Percentiles rank a stretch among this genome's conserved stretches.
These are phyloP conservation scores for Anoplophora glabripennis DNA, from an alignment of 1,140 invertebrate genomes.

Conservation along the genomic window DNA sequence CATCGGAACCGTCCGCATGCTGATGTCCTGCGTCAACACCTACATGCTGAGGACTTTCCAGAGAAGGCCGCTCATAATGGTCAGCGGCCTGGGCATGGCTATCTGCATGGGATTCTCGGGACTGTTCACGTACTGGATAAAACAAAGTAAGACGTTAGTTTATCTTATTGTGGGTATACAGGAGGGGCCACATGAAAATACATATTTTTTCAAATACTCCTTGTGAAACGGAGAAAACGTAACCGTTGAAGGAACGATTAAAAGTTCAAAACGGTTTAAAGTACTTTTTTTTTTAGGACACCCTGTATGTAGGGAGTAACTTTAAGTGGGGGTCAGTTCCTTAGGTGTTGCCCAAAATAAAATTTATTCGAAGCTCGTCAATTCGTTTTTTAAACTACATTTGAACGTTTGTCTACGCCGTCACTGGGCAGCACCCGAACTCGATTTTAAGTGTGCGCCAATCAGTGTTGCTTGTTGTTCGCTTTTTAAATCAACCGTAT, in stretches of 20 bases:
- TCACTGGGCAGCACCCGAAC: too few species aligned
- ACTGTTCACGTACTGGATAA: conserved; percentile 50
- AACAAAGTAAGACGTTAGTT: conserved; percentile 31
- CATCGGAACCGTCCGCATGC: conserved; percentile 62
- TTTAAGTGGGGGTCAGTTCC: too few species aligned
- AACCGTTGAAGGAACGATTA: conserved; percentile 29
- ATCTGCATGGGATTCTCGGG: conserved; percentile 55
- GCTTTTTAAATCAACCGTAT: too few species aligned
- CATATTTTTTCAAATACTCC: not conserved
- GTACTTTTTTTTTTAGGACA: too few species aligned
- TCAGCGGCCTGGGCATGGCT: conserved; percentile 54
- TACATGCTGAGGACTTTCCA: conserved; percentile 54
- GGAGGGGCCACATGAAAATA: conserved; percentile 49
- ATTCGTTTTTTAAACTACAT: too few species aligned
- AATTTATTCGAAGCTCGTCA: too few species aligned
- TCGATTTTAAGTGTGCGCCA: too few species aligned
- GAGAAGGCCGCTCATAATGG: conserved; percentile 53
- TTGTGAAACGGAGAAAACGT: conserved; percentile 44
- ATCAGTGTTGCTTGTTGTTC: too few species aligned
- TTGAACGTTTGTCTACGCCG: too few species aligned
- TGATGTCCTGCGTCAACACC: conserved; percentile 58
- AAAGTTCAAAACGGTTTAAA: too few species aligned
- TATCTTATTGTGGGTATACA: conserved; percentile 45
- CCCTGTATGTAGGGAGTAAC: too few species aligned
- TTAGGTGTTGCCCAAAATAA: too few species aligned